Conservation (phyloP, 2,113 vertebrate species). For the Lamprologus speciosus region DNA sequence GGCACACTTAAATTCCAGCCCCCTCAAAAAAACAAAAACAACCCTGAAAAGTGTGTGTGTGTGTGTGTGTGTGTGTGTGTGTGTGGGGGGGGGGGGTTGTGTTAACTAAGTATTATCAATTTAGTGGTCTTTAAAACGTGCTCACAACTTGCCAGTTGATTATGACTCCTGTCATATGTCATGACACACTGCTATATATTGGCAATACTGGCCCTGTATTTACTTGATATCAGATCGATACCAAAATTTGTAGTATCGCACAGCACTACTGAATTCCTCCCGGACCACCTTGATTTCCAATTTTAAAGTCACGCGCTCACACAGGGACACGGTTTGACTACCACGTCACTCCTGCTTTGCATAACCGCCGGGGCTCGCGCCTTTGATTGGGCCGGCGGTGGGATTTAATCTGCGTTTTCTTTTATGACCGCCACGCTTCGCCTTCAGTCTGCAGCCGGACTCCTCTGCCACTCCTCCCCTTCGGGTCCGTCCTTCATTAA, state of each 20-base stretch:
- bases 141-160: not conserved
- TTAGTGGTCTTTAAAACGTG: not conserved
- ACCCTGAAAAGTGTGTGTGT: too few relatives aligned
- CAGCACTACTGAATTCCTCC: not conserved
- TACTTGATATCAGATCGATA: not conserved
- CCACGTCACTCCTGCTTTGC: slow-evolving; percentile 49
- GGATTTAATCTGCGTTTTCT: slow-evolving; percentile 19
- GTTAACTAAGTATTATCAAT: not conserved
- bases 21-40: too few relatives aligned
- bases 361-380: slow-evolving; percentile 17
- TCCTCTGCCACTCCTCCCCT: not conserved
- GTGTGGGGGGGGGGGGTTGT: not conserved
- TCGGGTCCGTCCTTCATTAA: slow-evolving; percentile 21
- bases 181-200: not conserved
- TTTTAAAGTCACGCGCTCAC: not conserved
- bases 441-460: not conserved
- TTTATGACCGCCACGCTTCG: not conserved
- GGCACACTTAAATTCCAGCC: too few relatives aligned
- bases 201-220: not conserved
- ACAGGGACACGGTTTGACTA: not conserved
- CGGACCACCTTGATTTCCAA: not conserved
- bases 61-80: too few relatives aligned
- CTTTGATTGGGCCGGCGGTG: slow-evolving; percentile 47
- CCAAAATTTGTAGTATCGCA: not conserved
- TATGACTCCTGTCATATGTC: not conserved